Evolutionary conservation across 2,113 vertebrate genomes (phyloP).

Genomic region (Pogonocichla stellata): DNA sequence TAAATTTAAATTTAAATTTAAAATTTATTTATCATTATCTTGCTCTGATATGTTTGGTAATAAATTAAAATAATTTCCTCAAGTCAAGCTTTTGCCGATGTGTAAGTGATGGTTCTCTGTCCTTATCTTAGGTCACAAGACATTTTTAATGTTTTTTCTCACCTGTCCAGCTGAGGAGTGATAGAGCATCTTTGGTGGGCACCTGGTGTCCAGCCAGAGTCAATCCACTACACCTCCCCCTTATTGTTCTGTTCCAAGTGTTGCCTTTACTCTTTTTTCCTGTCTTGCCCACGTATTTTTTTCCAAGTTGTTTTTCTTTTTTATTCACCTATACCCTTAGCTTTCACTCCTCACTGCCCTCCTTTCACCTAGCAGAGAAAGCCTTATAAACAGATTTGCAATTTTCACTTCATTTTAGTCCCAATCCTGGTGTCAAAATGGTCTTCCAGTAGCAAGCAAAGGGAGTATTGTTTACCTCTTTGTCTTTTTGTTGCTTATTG

Average conservation of each 20-base stretch:
- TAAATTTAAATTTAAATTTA: too few species aligned
- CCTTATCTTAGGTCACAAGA: accelerated
- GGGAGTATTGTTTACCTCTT: not conserved
- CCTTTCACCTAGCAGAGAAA: not conserved
- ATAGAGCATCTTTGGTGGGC: not conserved
- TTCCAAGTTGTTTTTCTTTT: not conserved
- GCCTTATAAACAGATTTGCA: not conserved
- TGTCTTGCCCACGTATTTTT: not conserved
- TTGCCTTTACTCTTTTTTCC: not conserved
- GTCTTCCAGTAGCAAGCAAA: not conserved
- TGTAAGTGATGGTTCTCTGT: accelerated
- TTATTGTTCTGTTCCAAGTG: not conserved
- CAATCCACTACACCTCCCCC: not conserved
- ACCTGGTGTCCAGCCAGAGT: not conserved
- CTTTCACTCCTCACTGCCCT: not conserved
- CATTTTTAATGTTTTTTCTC: not conserved
- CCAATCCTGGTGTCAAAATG: accelerated
- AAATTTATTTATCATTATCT: not conserved
- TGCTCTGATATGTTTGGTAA: not conserved
- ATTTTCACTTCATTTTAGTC: not conserved
- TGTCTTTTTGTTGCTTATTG: not conserved
- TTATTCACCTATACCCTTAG: not conserved
- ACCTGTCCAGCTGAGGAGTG: not conserved
- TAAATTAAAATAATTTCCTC: not conserved
- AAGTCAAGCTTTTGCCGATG: not conserved